Evolutionary conservation across 2,113 vertebrate species (phyloP).

Genomic region (Butastur rufipennis): DNA sequence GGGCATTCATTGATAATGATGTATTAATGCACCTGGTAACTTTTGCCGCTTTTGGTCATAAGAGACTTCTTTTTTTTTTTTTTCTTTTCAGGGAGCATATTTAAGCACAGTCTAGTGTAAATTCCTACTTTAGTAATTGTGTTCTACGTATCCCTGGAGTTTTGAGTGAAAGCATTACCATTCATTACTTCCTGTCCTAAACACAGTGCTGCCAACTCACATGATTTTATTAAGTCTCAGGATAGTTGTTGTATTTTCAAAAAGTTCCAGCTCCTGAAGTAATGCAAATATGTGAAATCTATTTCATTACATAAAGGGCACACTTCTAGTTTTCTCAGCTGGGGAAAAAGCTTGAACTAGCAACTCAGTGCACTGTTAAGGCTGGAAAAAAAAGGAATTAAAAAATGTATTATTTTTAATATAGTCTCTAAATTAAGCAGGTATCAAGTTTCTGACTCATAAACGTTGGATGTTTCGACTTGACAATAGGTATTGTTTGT

Average conservation of each 20-base stretch:
- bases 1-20: not conserved
- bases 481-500: not conserved
- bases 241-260: conserved; percentile 17
- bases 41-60: not conserved
- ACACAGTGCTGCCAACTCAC: not conserved
- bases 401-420: not conserved
- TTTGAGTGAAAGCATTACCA: not conserved
- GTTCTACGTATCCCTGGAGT: not conserved
- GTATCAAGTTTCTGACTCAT: not conserved
- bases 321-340: not conserved
- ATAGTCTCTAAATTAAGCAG: not conserved
- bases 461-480: not conserved
- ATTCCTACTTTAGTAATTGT: not conserved
- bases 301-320: not conserved
- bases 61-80: not conserved
- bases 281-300: conserved; percentile 5
- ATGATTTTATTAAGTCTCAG: conserved; percentile 25
- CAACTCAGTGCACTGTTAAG: not conserved
- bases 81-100: not conserved
- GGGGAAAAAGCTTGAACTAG: not conserved
- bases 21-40: not conserved
- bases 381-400: not conserved
- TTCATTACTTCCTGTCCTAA: conserved; percentile 34
- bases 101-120: not conserved
- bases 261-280: conserved; percentile 30